Base-by-base conservation (phyloP, 1,140 invertebrate genomes). In the Halictus rubicundus region DNA sequence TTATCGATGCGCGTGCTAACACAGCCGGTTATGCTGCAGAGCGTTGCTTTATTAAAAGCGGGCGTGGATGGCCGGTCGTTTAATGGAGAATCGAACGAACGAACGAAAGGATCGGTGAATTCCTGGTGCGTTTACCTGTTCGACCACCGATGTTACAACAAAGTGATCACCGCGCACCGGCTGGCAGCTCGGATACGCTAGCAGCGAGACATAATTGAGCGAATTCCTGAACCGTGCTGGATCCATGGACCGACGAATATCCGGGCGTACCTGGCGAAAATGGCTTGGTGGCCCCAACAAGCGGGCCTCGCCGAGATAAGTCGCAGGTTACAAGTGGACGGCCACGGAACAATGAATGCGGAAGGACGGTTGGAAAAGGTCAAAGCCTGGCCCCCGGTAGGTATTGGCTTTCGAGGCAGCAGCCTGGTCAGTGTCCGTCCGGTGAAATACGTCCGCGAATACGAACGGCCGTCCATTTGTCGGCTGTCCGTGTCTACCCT, bases 381-480 rank as follows among this genome's bases (percentile, higher is more conserved):
- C 74, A 73, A 52, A 75, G 72, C 64, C 49, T 65, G 54, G n/a
- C 21, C 49, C 21, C 49, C 21, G 65, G 78, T 87, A 85, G 65
- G 78, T 87, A 85, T 83, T 82, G 80, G 80, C 79, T 82, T 84
- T 78, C 75, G 77, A 68, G 64, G 71, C 32, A 61, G 72, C 68
- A 54, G 69, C 57, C 78, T 81, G 88, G 88, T 85, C 87, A 88
- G 79, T 82, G 83, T 89, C 80, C 80, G 80, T 85, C 79, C 73
- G 69, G 87, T 88, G 83, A 90, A 89, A 89, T 89, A 88, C 82
- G 87, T 79, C 82, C 68, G 80, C 78, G 87, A 87, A 89, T 88
- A 89, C 88, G 89, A 88, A 89, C 82, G 89, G 80, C 74, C 86
- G 83, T 86, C 86, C 88, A 90, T 90, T 90, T 90, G 89, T 90